A percentile compares a stretch with the other conserved stretches of the same genome.
These are phyloP conservation scores for Eupleurogrammus muticus DNA, from an alignment of 2,797 vertebrate genomes.

Conservation along the genomic window DNA sequence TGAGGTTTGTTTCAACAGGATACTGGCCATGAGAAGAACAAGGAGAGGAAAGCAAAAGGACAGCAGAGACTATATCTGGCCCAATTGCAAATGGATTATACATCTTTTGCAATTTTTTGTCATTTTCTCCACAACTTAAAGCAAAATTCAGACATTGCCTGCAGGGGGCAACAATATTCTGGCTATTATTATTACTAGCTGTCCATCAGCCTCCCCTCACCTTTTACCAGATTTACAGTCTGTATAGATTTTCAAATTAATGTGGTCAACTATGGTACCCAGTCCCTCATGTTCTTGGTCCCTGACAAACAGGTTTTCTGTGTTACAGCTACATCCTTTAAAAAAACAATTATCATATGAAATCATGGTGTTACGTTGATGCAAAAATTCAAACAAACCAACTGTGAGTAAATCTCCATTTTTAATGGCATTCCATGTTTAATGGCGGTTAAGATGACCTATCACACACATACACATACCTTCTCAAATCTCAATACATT, in stretches of 20 bases:
- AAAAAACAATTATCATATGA: neutral
- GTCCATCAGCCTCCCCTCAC: neutral
- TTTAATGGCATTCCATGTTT: constrained; percentile 26
- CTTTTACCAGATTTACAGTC: constrained; percentile 7
- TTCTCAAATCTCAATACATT: constrained; percentile 7
- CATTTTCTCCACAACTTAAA: neutral
- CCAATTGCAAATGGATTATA: neutral
- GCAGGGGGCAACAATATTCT: constrained; percentile 12
- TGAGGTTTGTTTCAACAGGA: no score
- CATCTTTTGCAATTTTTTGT: neutral
- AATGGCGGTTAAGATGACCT: constrained; percentile 22
- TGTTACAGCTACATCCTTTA: neutral
- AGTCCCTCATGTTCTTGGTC: neutral
- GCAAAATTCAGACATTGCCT: neutral
- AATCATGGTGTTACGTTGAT: neutral
- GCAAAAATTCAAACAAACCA: constrained; percentile 12
- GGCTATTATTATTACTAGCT: neutral
- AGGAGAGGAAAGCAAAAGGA: no score
- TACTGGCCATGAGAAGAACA: no score
- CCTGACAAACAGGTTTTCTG: neutral
- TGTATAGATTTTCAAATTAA: neutral
- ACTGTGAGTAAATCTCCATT: constrained; percentile 31
- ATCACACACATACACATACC: constrained; percentile 4
- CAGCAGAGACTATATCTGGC: no score
- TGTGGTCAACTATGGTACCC: neutral